Percentiles rank a stretch among this genome's conserved stretches.
Conservation (phyloP, 2,797 vertebrate species). For the Epinephelus coioides region DNA sequence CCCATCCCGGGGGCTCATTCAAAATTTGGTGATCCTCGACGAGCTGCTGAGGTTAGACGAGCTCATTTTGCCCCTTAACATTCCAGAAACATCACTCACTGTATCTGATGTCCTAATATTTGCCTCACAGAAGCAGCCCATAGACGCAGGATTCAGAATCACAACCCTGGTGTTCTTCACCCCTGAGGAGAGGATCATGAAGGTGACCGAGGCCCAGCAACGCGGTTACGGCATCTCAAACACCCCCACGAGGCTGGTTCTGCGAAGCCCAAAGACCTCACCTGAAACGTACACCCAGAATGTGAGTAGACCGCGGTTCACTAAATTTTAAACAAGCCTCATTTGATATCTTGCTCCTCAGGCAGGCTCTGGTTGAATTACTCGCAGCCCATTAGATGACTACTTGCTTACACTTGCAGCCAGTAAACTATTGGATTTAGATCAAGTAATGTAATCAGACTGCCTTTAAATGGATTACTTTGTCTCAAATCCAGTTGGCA, state of each 20-base stretch:
- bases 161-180: constrained; percentile 83
- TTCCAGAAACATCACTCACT: rapidly evolving
- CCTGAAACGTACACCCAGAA: constrained; percentile 64
- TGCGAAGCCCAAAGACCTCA: constrained; percentile 75
- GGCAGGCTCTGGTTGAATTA: background rate
- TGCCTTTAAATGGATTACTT: constrained; percentile 16
- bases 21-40: constrained; percentile 16
- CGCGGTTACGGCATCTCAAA: constrained; percentile 82
- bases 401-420: constrained; percentile 26
- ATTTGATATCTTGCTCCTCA: background rate
- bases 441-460: constrained; percentile 10
- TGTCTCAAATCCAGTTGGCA: constrained; percentile 39
- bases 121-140: constrained; percentile 36
- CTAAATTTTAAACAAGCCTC: background rate
- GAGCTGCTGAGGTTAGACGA: constrained; percentile 50
- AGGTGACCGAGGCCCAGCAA: constrained; percentile 73
- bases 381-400: constrained; percentile 1
- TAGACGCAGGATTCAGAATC: constrained; percentile 61
- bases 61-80: background rate
- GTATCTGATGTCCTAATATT: background rate
- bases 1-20: background rate
- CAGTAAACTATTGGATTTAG: background rate
- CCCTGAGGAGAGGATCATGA: constrained; percentile 73
- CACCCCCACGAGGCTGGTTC: constrained; percentile 81
- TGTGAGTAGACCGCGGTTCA: constrained; percentile 54